Percentiles rank a stretch among this genome's conserved stretches.
Evolutionary conservation across 2,797 vertebrate genomes (phyloP).

Genomic region (Saxicola maurus): DNA sequence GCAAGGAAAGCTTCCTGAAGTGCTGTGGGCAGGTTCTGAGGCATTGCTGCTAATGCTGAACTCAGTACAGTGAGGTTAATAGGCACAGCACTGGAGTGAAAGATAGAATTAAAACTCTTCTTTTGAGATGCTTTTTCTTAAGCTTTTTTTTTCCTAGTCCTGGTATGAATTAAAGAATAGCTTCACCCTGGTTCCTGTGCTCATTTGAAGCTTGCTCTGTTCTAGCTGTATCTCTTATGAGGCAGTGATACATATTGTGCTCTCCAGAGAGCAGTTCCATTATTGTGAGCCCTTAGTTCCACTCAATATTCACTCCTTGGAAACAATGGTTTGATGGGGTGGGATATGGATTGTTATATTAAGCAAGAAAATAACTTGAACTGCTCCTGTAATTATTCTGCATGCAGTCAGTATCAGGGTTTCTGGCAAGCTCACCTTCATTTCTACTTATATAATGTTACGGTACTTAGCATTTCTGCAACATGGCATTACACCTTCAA

Average conservation of each 20-base stretch:
- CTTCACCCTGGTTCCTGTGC: not conserved
- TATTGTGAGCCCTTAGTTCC: conserved; percentile 37
- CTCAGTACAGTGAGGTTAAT: not conserved
- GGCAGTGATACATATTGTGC: not conserved
- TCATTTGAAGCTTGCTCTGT: conserved; percentile 6
- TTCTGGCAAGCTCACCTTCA: conserved; percentile 24
- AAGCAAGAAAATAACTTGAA: conserved; percentile 51
- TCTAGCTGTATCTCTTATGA: conserved; percentile 6
- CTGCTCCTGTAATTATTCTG: conserved; percentile 29
- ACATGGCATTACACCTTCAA: conserved; percentile 22
- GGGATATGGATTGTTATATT: conserved; percentile 30
- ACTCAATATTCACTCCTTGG: conserved; percentile 25
- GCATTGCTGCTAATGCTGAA: not conserved
- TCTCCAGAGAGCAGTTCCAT: conserved; percentile 12
- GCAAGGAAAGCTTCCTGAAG: not conserved
- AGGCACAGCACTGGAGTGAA: not conserved
- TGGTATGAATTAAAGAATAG: conserved; percentile 28
- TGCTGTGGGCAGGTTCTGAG: not conserved
- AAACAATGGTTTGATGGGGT: conserved; percentile 44
- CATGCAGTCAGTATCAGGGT: not conserved
- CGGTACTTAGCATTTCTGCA: conserved; percentile 20
- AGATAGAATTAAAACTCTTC: not conserved
- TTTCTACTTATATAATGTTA: not conserved
- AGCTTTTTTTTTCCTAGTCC: conserved; percentile 2
- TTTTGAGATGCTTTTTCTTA: conserved; percentile 23